Conservation (phyloP, 2,113 vertebrate species). For the Paraplagusia blochii region DNA sequence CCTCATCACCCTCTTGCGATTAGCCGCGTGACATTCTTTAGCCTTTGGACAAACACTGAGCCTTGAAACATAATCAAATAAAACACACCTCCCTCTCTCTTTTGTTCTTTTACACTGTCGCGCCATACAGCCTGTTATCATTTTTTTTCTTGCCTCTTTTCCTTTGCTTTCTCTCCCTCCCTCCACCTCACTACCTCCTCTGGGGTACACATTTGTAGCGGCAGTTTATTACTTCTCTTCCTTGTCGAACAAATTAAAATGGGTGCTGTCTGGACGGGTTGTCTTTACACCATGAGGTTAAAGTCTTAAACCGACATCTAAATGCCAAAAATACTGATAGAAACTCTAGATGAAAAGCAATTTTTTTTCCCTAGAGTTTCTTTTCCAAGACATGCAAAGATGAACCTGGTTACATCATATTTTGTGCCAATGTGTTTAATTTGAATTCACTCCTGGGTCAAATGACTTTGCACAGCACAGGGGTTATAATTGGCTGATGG, state of each 20-base stretch:
- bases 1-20: slow-evolving; percentile 50
- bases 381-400: no score
- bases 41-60: slow-evolving; percentile 72
- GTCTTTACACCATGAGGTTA: slow-evolving; percentile 56
- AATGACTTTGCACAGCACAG: no score
- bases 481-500: no score
- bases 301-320: slow-evolving; percentile 24
- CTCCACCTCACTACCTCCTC: slow-evolving; percentile 3
- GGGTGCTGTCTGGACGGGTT: slow-evolving; percentile 63
- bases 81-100: slow-evolving; percentile 42
- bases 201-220: slow-evolving; percentile 32
- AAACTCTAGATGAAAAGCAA: no score
- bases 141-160: slow-evolving; percentile 52
- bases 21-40: slow-evolving; percentile 70
- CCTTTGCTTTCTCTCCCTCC: slow-evolving; percentile 10
- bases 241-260: slow-evolving; percentile 70
- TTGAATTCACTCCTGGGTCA: no score
- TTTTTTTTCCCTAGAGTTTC: no score
- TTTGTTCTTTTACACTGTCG: slow-evolving; percentile 33
- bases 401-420: no score
- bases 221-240: slow-evolving; percentile 63
- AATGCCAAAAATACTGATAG: not conserved
- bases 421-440: no score
- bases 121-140: slow-evolving; percentile 53
- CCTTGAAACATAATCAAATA: slow-evolving; percentile 72